Base-by-base conservation (phyloP, 2,797 vertebrate species). In the Lacerta bilineata region DNA sequence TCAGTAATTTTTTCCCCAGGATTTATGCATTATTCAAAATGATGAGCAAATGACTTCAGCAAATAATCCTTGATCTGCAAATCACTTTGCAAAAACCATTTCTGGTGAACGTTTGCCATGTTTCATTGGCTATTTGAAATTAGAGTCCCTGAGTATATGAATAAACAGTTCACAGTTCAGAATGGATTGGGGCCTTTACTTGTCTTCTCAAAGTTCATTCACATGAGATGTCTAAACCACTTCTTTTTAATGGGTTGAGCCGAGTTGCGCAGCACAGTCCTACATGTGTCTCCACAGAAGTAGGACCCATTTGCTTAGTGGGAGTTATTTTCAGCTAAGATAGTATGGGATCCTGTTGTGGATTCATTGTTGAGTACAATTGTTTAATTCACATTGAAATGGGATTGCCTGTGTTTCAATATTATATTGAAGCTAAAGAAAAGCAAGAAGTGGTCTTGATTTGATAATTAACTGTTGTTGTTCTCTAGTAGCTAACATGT, bases 11-110 rank as follows among this genome's bases (percentile, higher is more conserved):
- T 43, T 86, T 29, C 20, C 78, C 55, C 78, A 27, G 23, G 39
- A 61, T 82, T 89, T 91, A 90, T 90, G 91, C 77, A 89, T 92
- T 92, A 92, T 92, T 94, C 85, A 92, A 80, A 90, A 80, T 88
- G 88, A 90, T 25, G 80, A 91, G 81, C 43, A 50, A 84, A 46
- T 72, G 84, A 87, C 92, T 90, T 84, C 13, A 86, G 78, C 75
- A 80, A 89, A 76, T 75, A 84, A 64, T 50, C 71, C 83, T 84
- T 88, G 85, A 91, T 94, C 77, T 80, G 85, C 91, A 92, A 90
- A 93, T 90, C 87, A 93, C 3, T 85, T 66, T 80, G 29, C 64
- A 89, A 36, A 69, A 84, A 74, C n/a, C 39, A 83, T 89, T 93
- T 90, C 81, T 91, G 91, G 91, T 41, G 75, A 80, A 80, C 69